Evolutionary conservation across 2,888 invertebrate genomes (phyloP).

Genomic region (Platynereis dumerilii): DNA sequence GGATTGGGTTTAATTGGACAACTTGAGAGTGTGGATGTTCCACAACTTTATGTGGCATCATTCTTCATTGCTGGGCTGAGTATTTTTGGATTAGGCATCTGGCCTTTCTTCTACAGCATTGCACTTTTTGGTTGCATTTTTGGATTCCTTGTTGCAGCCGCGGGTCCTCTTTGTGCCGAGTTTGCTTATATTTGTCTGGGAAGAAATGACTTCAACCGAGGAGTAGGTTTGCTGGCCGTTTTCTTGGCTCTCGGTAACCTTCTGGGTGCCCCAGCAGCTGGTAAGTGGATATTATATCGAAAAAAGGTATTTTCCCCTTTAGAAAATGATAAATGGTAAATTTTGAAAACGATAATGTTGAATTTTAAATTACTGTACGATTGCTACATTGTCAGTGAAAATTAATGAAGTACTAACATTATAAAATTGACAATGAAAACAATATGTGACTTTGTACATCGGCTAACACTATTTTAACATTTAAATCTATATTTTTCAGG

Average conservation of each 20-base stretch:
- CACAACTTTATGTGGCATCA: slow-evolving; percentile 19
- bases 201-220: slow-evolving; percentile 40
- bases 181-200: slow-evolving; percentile 41
- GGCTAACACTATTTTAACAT: too few species aligned
- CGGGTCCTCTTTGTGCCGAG: slow-evolving; percentile 40
- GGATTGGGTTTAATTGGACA: slow-evolving; percentile 37
- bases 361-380: too few species aligned
- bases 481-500: too few species aligned
- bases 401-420: too few species aligned
- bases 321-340: too few species aligned
- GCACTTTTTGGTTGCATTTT: slow-evolving; percentile 37
- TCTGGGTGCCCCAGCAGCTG: slow-evolving; percentile 43
- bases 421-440: too few species aligned
- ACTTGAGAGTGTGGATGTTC: slow-evolving; percentile 20
- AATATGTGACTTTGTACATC: too few species aligned
- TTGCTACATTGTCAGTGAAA: too few species aligned
- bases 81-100: slow-evolving; percentile 30
- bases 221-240: slow-evolving; percentile 42
- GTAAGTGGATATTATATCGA: too few species aligned
- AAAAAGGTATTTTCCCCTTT: too few species aligned
- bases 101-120: too few species aligned
- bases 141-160: slow-evolving; percentile 41
- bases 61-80: slow-evolving; percentile 38
- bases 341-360: too few species aligned
- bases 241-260: slow-evolving; percentile 42